These are phyloP conservation scores for Phytoseiulus persimilis DNA, from an alignment of 2,888 invertebrate species.

Conservation along the genomic window DNA sequence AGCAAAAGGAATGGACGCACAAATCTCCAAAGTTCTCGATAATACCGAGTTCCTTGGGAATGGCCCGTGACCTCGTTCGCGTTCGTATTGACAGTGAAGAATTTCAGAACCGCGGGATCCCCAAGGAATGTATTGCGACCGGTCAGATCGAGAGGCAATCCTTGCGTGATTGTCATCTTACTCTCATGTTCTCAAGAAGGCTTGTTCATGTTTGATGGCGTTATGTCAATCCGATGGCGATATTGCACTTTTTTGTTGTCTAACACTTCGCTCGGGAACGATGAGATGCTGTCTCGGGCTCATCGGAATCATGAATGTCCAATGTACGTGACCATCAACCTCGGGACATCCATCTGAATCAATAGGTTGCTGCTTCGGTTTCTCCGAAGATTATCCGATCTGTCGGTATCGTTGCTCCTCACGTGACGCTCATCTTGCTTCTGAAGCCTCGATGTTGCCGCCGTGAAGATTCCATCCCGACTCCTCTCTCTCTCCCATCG, in stretches of 20 bases:
- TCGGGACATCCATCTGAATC: background rate
- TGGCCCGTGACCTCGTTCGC: too few species aligned
- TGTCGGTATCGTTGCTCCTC: background rate
- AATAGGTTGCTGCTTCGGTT: background rate
- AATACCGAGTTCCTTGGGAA: too few species aligned
- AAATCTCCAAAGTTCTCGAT: too few species aligned
- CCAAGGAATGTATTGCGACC: background rate
- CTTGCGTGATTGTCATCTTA: background rate
- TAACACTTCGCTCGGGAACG: background rate
- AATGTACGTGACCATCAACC: background rate
- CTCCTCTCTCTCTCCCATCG: too few species aligned
- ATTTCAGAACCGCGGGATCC: background rate
- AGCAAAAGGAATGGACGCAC: too few species aligned
- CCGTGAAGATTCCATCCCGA: too few species aligned
- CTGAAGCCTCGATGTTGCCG: too few species aligned
- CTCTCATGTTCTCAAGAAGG: too few species aligned
- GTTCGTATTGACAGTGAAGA: background rate
- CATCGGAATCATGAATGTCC: background rate
- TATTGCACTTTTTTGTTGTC: background rate
- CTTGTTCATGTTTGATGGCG: background rate
- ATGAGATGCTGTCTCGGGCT: background rate
- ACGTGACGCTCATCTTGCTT: background rate
- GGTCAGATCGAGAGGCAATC: background rate
- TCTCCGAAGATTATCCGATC: background rate
- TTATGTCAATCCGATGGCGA: background rate